A percentile compares a stretch with the other conserved stretches of the same genome.
Evolutionary conservation across 2,797 vertebrate genomes (phyloP).

Genomic region (Parotocinclus haroldoi): DNA sequence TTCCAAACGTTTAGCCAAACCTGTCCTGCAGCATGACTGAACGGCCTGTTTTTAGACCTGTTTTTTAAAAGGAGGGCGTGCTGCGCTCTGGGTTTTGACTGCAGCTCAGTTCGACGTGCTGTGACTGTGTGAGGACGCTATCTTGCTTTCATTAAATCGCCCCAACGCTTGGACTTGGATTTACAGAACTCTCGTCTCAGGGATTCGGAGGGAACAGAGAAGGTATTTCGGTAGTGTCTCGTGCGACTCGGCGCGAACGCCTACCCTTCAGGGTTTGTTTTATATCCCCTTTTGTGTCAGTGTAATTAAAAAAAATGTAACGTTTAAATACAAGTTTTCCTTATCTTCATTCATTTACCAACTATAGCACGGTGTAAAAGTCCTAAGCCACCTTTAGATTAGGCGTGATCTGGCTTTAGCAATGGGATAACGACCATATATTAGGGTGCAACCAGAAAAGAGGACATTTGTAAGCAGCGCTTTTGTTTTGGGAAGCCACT

Average conservation of each 20-base stretch:
- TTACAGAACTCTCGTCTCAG: not conserved
- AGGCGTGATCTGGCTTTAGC: too few relatives aligned
- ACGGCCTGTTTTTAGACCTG: constrained; percentile 49
- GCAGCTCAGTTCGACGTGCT: not conserved
- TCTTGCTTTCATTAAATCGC: constrained; percentile 6
- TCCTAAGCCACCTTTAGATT: too few relatives aligned
- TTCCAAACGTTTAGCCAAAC: constrained; percentile 57
- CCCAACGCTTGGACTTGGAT: not conserved
- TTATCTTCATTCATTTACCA: too few relatives aligned
- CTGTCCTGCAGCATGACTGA: constrained; percentile 60
- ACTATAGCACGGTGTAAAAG: too few relatives aligned
- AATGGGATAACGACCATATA: too few relatives aligned
- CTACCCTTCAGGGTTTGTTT: too few relatives aligned
- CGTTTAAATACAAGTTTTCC: too few relatives aligned
- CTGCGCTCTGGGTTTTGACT: constrained; percentile 4
- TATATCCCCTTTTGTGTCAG: not conserved
- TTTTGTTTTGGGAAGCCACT: too few relatives aligned
- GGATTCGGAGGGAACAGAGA: constrained; percentile 20
- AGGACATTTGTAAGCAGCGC: too few relatives aligned
- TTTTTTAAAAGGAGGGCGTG: constrained; percentile 41
- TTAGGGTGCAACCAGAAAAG: too few relatives aligned
- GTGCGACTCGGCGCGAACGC: too few relatives aligned
- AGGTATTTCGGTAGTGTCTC: constrained; percentile 20
- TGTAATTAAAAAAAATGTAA: not conserved
- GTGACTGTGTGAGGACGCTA: not conserved